Evolutionary conservation across 1,140 invertebrate species (phyloP), one percentile per base, ranked within the genome.

Genomic region (Megalonaias nervosa): DNA sequence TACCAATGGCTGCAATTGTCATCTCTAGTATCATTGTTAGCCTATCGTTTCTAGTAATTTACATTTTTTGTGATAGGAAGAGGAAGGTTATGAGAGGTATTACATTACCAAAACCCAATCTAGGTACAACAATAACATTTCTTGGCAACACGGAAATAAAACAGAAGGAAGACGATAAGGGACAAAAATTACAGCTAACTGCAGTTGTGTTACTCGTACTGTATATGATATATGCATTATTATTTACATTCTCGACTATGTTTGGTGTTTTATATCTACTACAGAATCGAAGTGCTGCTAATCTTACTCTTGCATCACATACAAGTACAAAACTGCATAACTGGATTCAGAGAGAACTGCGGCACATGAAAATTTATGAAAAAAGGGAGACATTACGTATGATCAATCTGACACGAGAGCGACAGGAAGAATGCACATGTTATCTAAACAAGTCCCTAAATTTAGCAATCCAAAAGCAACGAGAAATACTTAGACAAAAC

Each of bases 171-270:
- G 23, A 26, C 26, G 31, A 61, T 67, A 68, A 48, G 55, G 70
- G 55, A 12, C 62, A 73, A 0, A 71, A 80, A 9, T 83, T 83
- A 13, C 75, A 74, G 38, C 66, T 62, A 23, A 74, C 84, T 31
- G 80, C 83, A 69, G 71, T 75, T 73, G 62, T 77, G 1, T 78
- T 88, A 2, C 68, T 84, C 21, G 21, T 80, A 0, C 76, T 88
- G 15, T 88, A 88, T 69, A 69, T 87, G 12, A 57, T 82, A 0
- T 88, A 88, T 73, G 86, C 81, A 19, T 23, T 87, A 2, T 67
- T 86, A 17, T 87, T 88, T 74, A 81, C 86, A n/a, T 88, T 87
- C 56, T 85, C 84, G 17, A 67, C 84, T 60, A 75, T 83, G 19
- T 81, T 87, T 38, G 80, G 74, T 15, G 65, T 86, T 19, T 79